Conservation (phyloP, 2,797 vertebrate genomes). For the Chaetodon trifasciatus region DNA sequence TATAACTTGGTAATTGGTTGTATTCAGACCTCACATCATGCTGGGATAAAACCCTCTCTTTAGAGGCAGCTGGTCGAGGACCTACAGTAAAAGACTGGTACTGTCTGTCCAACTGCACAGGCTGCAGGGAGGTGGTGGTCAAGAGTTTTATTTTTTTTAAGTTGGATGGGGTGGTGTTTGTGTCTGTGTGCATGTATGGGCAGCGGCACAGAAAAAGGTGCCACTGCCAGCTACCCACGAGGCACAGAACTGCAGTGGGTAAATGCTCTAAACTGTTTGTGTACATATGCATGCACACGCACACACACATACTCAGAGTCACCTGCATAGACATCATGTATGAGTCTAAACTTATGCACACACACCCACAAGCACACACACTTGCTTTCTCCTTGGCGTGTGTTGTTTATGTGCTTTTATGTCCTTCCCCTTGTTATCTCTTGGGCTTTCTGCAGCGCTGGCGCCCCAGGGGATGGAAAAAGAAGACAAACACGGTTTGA, state of each 20-base stretch:
- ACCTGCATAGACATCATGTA: neutral
- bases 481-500: constrained; percentile 80
- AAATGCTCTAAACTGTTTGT: constrained; percentile 36
- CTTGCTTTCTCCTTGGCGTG: constrained; percentile 44
- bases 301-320: neutral
- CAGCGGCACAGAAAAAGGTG: constrained; percentile 29
- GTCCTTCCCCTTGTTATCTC: constrained; percentile 77
- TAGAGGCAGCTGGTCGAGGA: constrained; percentile 49
- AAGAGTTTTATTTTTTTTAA: neutral
- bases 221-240: constrained; percentile 16
- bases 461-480: constrained; percentile 68
- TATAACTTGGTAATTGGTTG: constrained; percentile 59
- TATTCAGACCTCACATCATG: constrained; percentile 56
- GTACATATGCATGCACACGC: neutral
- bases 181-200: neutral
- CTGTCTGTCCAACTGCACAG: constrained; percentile 38
- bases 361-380: constrained; percentile 24
- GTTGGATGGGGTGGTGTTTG: neutral
- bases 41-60: constrained; percentile 67
- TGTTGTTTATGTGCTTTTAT: constrained; percentile 81
- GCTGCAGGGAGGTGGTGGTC: constrained; percentile 30
- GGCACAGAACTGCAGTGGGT: constrained; percentile 24
- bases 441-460: constrained; percentile 71
- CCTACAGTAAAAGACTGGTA: constrained; percentile 32
- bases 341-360: neutral